These are phyloP conservation scores for Nothoprocta perdicaria DNA, from an alignment of 2,113 vertebrate genomes.

Conservation along the genomic window DNA sequence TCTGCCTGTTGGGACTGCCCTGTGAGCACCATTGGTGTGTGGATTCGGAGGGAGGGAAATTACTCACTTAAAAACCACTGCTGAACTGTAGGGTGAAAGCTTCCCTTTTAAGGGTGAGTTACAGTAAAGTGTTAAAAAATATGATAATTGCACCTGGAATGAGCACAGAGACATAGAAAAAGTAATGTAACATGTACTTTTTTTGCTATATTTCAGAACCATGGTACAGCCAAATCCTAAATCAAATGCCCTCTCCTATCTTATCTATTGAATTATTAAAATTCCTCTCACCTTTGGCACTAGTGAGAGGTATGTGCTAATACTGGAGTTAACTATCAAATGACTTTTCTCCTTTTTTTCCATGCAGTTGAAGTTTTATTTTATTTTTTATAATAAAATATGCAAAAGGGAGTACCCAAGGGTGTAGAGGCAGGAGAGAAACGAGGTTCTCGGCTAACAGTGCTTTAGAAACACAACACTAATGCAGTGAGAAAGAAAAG, in stretches of 20 bases:
- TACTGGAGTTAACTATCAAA: not conserved
- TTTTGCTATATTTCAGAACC: not conserved
- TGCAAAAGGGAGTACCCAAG: not conserved
- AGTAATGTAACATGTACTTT: not conserved
- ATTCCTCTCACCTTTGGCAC: slow-evolving; percentile 43
- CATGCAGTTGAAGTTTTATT: not conserved
- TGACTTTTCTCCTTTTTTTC: not conserved
- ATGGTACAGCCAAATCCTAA: slow-evolving; percentile 17
- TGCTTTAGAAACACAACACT: slow-evolving; percentile 15
- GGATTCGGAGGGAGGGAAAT: not conserved
- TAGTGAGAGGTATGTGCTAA: not conserved
- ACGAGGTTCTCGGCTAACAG: not conserved
- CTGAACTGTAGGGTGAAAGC: not conserved
- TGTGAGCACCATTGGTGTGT: not conserved
- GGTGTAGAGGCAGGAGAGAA: not conserved
- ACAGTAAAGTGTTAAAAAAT: slow-evolving; percentile 9
- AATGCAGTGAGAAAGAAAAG: not conserved
- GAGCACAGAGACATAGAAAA: not conserved
- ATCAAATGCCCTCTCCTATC: slow-evolving; percentile 16
- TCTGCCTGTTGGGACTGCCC: slow-evolving; percentile 57
- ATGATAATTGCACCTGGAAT: not conserved
- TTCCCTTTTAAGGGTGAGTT: slow-evolving; percentile 13
- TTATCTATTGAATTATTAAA: slow-evolving; percentile 34
- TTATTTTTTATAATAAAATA: slow-evolving; percentile 1
- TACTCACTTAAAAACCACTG: slow-evolving; percentile 12